These are phyloP conservation scores for Pherbina coryleti DNA, from an alignment of 2,888 invertebrate species.

Conservation along the genomic window DNA sequence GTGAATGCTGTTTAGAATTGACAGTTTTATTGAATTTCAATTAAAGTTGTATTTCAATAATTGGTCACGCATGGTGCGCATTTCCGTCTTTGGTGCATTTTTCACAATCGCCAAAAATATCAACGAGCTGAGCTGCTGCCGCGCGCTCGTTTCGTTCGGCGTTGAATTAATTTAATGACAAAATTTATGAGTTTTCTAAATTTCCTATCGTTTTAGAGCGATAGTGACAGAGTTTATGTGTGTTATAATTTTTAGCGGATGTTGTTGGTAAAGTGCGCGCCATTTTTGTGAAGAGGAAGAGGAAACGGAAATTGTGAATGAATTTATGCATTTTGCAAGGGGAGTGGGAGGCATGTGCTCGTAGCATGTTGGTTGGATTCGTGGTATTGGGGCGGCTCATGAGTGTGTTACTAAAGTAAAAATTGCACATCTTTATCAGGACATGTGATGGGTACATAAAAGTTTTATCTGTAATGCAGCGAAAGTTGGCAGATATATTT, in stretches of 20 bases:
- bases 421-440: too few species aligned
- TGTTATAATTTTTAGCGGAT: slow-evolving; percentile 36
- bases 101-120: not conserved
- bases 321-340: slow-evolving; percentile 5
- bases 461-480: not conserved
- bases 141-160: slow-evolving; percentile 1
- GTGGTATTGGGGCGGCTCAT: too few species aligned
- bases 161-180: slow-evolving; percentile 44
- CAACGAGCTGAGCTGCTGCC: not conserved
- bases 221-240: slow-evolving; percentile 20
- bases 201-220: slow-evolving; percentile 33
- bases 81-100: slow-evolving; percentile 55
- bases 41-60: slow-evolving; percentile 68
- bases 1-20: slow-evolving; percentile 42
- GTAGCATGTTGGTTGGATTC: not conserved
- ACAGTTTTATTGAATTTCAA: slow-evolving; percentile 66
- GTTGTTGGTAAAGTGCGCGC: slow-evolving; percentile 21
- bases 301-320: slow-evolving; percentile 56
- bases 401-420: too few species aligned
- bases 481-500: not conserved
- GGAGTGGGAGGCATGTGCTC: not conserved
- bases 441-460: not conserved
- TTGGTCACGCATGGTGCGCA: slow-evolving; percentile 67
- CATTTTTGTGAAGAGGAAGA: slow-evolving; percentile 45
- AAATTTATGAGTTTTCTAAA: slow-evolving; percentile 63